Base-by-base conservation (phyloP, 2,888 invertebrate species). In the Drosophila falleni region DNA sequence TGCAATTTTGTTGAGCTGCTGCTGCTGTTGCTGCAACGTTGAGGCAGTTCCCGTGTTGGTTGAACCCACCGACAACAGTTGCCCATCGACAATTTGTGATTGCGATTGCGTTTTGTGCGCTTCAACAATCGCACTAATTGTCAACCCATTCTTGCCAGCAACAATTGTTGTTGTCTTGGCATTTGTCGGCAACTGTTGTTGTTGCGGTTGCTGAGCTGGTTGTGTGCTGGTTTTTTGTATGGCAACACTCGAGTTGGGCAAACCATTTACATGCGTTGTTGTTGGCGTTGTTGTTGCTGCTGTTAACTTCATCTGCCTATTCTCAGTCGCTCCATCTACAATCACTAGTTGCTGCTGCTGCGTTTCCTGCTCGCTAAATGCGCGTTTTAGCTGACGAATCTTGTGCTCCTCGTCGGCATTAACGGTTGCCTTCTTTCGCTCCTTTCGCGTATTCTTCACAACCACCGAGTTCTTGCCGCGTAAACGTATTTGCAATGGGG, bases 401-500 rank as follows among this genome's bases (percentile, higher is more conserved):
- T 93, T 86, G 92, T 65, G 54, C 4, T 76, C 85, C 5, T 79
- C 87, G 10, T 82, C 86, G 2, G 44, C 33, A 15, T 49, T 35
- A n/a, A 47, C 19, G 0, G 64, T 13, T 0, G 63, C 59, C 86
- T 94, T 95, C 87, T 94, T 95, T 82, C 95, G 94, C 67, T 95
- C 94, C 80, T 96, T 96, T 82, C 96, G 96, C 54, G 96, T 96
- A 90, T 96, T 95, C 89, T 95, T 96, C 81, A 97, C 97, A 51
- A 97, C 97, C 42, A 97, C 97, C 0, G 97, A 96, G 91, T 97
- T 97, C 64, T 97, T 94, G 15, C 91, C 91, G 68, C 97, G 94
- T 44, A 98, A 93, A 64, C 97, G 97, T 85, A 98, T 97, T 91
- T 97, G 97, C 70, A 97, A 93, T 1, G 97, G 98, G 9, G 98